Evolutionary conservation across 2,888 invertebrate genomes (phyloP).

Genomic region (Oligia fasciuncula): DNA sequence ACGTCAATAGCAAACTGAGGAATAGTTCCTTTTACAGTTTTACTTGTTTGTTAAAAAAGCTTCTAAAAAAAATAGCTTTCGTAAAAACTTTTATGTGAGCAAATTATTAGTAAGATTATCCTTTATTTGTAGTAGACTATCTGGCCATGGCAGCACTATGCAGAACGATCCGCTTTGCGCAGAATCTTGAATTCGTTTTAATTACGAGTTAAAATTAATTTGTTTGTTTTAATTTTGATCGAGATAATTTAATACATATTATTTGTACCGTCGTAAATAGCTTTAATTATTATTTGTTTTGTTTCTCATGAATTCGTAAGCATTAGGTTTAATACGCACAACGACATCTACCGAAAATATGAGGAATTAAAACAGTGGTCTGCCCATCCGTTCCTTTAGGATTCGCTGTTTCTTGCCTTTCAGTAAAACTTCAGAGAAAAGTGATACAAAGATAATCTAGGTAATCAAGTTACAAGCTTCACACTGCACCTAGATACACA

Average conservation of each 20-base stretch:
- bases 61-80: too few relatives aligned
- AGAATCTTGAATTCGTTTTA: conserved; percentile 9
- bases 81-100: fast-evolving
- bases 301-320: neutral
- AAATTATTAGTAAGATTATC: neutral
- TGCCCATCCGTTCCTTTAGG: too few relatives aligned
- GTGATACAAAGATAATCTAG: neutral
- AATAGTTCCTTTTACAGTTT: neutral
- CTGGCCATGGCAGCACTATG: conserved; percentile 24
- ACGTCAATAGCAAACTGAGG: fast-evolving
- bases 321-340: neutral
- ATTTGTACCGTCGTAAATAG: too few relatives aligned
- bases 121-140: conserved; percentile 1
- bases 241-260: neutral
- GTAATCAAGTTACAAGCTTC: neutral
- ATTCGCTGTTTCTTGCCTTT: neutral
- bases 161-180: conserved; percentile 24
- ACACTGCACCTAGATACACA: neutral
- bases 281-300: neutral
- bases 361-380: neutral
- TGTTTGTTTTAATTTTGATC: neutral
- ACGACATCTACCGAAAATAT: conserved; percentile 31
- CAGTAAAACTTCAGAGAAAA: neutral
- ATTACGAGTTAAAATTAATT: neutral
- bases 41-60: neutral